Evolutionary conservation across 2,888 invertebrate species (phyloP).

Genomic region (Cynaeus angustus): DNA sequence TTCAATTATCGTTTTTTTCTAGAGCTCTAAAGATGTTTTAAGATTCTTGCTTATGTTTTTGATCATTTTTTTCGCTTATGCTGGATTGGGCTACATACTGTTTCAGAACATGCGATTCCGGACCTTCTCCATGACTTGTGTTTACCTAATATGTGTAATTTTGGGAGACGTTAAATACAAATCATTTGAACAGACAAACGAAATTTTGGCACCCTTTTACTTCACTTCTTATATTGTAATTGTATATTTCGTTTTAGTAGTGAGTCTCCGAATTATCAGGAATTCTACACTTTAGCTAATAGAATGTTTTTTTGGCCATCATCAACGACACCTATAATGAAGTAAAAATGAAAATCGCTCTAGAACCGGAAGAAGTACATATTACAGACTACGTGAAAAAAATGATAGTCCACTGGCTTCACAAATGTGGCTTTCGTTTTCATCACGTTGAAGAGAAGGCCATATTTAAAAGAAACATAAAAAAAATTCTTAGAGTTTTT

Average conservation of each 20-base stretch:
- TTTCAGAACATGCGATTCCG: constrained; percentile 72
- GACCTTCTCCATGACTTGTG: constrained; percentile 76
- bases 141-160: constrained; percentile 82
- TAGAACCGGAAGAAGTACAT: constrained; percentile 72
- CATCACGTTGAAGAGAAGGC: constrained; percentile 47
- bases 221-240: constrained; percentile 85
- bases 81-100: constrained; percentile 81
- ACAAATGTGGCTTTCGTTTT: constrained; percentile 65
- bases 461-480: neutral
- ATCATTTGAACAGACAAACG: constrained; percentile 79
- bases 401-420: constrained; percentile 73
- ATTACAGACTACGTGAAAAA: constrained; percentile 76
- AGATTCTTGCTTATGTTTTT: constrained; percentile 86
- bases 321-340: constrained; percentile 85
- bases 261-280: constrained; percentile 60
- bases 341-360: constrained; percentile 81
- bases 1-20: constrained; percentile 31
- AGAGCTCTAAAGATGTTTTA: constrained; percentile 81
- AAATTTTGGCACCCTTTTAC: constrained; percentile 82
- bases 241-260: constrained; percentile 84
- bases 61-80: constrained; percentile 85
- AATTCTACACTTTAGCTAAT: constrained; percentile 19
- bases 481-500: neutral
- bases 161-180: constrained; percentile 85
- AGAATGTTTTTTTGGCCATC: constrained; percentile 89